These are phyloP conservation scores for Salarias fasciatus DNA, from an alignment of 2,797 vertebrate species.

Conservation along the genomic window DNA sequence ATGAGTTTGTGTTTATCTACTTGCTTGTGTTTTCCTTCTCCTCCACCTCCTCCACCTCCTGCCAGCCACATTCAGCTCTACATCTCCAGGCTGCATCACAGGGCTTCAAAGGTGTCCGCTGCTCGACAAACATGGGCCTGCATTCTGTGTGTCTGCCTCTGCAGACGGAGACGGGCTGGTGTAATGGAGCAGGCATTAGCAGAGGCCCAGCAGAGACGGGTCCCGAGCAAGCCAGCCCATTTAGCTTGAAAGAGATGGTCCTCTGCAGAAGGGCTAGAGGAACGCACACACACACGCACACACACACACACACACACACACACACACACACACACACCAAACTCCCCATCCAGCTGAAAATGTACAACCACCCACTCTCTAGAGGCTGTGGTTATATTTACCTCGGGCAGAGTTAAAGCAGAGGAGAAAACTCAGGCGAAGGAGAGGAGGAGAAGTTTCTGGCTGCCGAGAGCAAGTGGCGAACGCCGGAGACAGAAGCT, in stretches of 20 bases:
- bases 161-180: conserved; percentile 25
- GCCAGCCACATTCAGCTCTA: background rate
- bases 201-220: conserved; percentile 60
- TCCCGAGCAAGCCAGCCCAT: conserved; percentile 38
- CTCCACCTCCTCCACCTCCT: conserved; percentile 1
- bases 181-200: conserved; percentile 60
- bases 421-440: conserved; percentile 48
- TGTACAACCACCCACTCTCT: conserved; percentile 52
- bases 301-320: conserved; percentile 17
- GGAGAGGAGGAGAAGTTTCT: conserved; percentile 53
- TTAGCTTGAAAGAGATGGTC: conserved; percentile 56
- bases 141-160: conserved; percentile 16
- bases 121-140: conserved; percentile 14
- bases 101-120: conserved; percentile 44
- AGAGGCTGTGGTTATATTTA: conserved; percentile 65
- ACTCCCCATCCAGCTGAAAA: conserved; percentile 48
- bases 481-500: conserved; percentile 60
- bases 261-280: conserved; percentile 31
- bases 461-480: conserved; percentile 42
- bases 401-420: conserved; percentile 47
- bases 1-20: conserved; percentile 43
- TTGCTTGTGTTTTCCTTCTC: conserved; percentile 3
- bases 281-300: conserved; percentile 1
- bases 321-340: conserved; percentile 29
- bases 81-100: conserved; percentile 32